phyloP scores from a whole-genome alignment of 2,113 vertebrate genomes.

The Microtus pennsylvanicus region DNA sequence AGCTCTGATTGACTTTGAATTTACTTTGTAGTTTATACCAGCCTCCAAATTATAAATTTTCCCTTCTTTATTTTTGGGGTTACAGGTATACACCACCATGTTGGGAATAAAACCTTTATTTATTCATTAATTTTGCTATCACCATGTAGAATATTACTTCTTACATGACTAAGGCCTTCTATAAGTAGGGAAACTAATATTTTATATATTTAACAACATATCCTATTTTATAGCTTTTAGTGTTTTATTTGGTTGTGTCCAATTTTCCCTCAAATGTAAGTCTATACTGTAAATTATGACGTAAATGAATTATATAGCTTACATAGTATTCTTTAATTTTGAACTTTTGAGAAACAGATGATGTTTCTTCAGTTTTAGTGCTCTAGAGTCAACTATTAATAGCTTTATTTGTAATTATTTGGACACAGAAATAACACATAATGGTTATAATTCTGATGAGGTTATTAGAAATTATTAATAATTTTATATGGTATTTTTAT shows the following conservation, averaged over 20 bases:
- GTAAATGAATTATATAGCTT: not conserved
- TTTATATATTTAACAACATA: conserved; percentile 15
- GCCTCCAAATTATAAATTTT: not conserved
- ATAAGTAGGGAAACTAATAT: not conserved
- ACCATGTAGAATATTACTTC: not conserved
- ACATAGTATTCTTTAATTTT: not conserved
- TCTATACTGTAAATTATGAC: not conserved
- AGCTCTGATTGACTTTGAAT: not conserved
- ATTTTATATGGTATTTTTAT: conserved; percentile 21
- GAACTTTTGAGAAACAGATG: not conserved
- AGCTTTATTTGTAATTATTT: conserved; percentile 31
- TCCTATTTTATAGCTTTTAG: conserved; percentile 10
- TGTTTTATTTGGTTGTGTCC: conserved; percentile 42
- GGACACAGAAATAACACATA: not conserved
- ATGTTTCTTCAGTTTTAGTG: not conserved
- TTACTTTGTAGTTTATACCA: not conserved
- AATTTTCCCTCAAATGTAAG: not conserved
- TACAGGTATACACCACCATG: not conserved
- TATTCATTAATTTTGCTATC: not conserved
- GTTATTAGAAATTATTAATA: conserved; percentile 15
- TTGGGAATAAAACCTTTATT: not conserved
- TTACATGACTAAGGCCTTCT: not conserved
- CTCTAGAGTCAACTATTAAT: not conserved
- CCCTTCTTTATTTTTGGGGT: not conserved
- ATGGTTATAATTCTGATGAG: not conserved